Evolutionary conservation across 2,797 vertebrate species (phyloP).

Genomic region (Sebastiscus albofasciatus): DNA sequence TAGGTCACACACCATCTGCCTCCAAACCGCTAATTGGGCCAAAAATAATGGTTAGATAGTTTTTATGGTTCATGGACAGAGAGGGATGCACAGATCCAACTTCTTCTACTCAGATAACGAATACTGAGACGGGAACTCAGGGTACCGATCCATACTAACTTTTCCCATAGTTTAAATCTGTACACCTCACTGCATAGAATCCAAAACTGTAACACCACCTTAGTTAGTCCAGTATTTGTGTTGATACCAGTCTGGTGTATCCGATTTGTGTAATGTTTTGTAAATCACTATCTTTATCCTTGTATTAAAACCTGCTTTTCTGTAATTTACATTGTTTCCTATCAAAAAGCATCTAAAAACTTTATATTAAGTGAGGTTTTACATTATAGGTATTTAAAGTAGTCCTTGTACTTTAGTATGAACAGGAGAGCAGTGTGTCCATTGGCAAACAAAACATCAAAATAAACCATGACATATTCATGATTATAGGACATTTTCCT

Average conservation of each 20-base stretch:
- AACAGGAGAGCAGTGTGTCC: not conserved
- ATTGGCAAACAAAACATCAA: not conserved
- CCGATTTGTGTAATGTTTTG: not conserved
- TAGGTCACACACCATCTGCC: constrained; percentile 44
- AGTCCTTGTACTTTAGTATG: not conserved
- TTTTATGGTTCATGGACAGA: not conserved
- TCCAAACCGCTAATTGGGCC: not conserved
- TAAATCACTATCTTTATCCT: not conserved
- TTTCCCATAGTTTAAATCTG: not conserved
- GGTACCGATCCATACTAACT: not conserved
- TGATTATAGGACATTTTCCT: not conserved
- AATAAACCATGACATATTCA: not conserved
- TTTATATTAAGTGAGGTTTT: accelerated
- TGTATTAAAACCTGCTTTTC: not conserved
- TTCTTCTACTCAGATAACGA: not conserved
- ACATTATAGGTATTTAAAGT: not conserved
- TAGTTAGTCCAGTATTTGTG: not conserved
- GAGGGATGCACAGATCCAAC: not conserved
- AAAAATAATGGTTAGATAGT: not conserved
- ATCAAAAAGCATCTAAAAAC: not conserved
- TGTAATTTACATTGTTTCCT: not conserved
- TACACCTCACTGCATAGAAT: not conserved
- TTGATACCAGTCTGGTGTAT: not conserved
- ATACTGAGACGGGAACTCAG: not conserved
- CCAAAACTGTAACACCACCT: not conserved